These are phyloP conservation scores for Diglossa cyanea DNA, from an alignment of 2,797 vertebrate species.

Conservation along the genomic window DNA sequence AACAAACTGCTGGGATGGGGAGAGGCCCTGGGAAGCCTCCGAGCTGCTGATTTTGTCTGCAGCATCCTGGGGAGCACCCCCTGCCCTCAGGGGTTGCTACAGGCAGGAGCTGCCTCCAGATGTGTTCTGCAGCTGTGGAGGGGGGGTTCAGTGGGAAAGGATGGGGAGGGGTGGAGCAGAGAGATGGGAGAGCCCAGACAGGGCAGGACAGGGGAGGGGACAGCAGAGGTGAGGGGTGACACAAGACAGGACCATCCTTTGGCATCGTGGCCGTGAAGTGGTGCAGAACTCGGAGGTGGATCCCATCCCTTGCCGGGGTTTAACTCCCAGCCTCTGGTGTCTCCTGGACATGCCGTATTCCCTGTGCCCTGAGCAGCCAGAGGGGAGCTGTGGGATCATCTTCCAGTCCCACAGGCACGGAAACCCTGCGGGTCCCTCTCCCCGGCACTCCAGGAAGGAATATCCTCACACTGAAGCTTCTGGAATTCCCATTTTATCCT, in stretches of 20 bases:
- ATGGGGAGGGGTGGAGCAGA: background rate
- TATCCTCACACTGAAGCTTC: background rate
- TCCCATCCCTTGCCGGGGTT: background rate
- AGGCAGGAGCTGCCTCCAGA: background rate
- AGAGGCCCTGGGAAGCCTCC: background rate
- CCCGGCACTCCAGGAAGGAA: background rate
- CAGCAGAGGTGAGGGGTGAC: background rate
- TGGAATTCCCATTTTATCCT: background rate
- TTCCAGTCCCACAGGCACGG: background rate
- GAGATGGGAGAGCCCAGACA: background rate
- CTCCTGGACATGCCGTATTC: rapidly evolving
- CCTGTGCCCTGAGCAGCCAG: background rate
- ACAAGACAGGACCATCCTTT: background rate
- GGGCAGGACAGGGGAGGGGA: background rate
- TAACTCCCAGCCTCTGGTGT: background rate
- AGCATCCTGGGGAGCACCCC: rapidly evolving
- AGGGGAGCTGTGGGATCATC: background rate
- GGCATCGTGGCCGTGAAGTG: background rate
- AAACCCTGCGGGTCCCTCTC: background rate
- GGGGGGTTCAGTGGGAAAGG: too few species aligned
- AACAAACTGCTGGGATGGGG: rapidly evolving
- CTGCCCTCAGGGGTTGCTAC: background rate
- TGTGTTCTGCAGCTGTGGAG: background rate
- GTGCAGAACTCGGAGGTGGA: background rate
- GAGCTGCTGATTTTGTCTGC: background rate